phyloP scores from a whole-genome alignment of 2,113 vertebrate species.

The Taurulus bubalis region DNA sequence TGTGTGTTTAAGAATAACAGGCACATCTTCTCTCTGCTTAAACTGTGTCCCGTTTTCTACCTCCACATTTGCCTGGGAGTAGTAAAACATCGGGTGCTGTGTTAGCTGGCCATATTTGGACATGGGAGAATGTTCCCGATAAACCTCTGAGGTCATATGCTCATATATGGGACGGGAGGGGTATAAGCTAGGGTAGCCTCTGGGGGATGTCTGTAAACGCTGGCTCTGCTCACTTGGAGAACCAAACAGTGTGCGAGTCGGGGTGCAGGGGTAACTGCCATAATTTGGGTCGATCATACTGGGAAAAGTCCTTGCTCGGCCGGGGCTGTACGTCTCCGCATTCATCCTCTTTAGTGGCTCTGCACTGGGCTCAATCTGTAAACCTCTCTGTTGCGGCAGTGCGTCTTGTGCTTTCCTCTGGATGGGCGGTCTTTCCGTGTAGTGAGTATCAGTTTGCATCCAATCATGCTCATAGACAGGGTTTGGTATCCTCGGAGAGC shows the following conservation, averaged over 20 bases:
- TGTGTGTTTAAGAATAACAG: slow-evolving; percentile 67
- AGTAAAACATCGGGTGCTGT: slow-evolving; percentile 80
- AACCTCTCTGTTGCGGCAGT: slow-evolving; percentile 62
- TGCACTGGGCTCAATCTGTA: slow-evolving; percentile 59
- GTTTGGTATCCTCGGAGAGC: slow-evolving; percentile 70
- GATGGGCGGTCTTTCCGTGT: slow-evolving; percentile 55
- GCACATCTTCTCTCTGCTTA: slow-evolving; percentile 68
- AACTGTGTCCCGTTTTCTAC: slow-evolving; percentile 74
- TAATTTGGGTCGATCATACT: slow-evolving; percentile 78
- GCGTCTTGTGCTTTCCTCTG: slow-evolving; percentile 67
- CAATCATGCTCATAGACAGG: slow-evolving; percentile 78
- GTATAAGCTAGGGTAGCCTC: slow-evolving; percentile 68
- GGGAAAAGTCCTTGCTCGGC: slow-evolving; percentile 55
- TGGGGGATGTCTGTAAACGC: slow-evolving; percentile 62
- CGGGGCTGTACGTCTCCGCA: slow-evolving; percentile 63
- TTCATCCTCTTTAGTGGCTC: slow-evolving; percentile 73
- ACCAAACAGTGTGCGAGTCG: slow-evolving; percentile 60
- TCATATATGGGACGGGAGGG: slow-evolving; percentile 76
- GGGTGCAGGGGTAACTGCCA: slow-evolving; percentile 66
- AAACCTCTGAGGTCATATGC: slow-evolving; percentile 77
- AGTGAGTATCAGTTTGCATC: slow-evolving; percentile 66
- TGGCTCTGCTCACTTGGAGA: slow-evolving; percentile 78
- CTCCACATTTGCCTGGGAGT: slow-evolving; percentile 78
- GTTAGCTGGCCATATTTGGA: slow-evolving; percentile 79
- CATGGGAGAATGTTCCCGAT: slow-evolving; percentile 75